Evolutionary conservation across 1,140 invertebrate species (phyloP), one percentile per base, ranked within the genome.

Genomic region (Acromyrmex echinatior): DNA sequence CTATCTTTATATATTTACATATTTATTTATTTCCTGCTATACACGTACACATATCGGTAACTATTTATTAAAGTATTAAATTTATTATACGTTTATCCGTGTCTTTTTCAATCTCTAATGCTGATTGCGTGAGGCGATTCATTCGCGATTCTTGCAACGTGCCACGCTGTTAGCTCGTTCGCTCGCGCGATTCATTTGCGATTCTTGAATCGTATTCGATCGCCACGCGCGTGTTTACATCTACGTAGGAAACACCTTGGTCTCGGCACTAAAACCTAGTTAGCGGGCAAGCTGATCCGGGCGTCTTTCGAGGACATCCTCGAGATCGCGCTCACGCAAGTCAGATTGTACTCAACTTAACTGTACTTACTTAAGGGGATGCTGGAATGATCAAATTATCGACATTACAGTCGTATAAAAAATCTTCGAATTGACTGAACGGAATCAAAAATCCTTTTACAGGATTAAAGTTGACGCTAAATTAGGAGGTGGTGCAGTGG

Each of bases 221-320:
- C 39, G 25, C 31, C 56, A 62, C 56, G 39, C 73, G 45, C 51
- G 18, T 88, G 63, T 89, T 89, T 80, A 89, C 87, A 56, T 88
- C 53, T 53, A 86, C 76, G 82, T 89, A 86, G 88, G 87, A 89
- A 88, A 89, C 76, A 90, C 70, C 87, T 87, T 85, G 76, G 71
- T 76, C 65, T 62, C 86, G 88, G 60, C 87, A 92, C 58, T 70
- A 78, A 90, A 92, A 91, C 90, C 90, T 35, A 91, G 73, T 87
- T 92, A 85, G 28, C 71, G 74, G 49, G 3, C 65, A 45, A 79
- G 39, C 31, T 25, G 39, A n/a, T 21, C 51, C 31, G 31, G 49
- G 74, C 85, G 63, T 79, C 31, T 70, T 39, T 63, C 86, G 88
- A 88, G 80, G 79, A 86, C 84, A 66, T 86, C 70, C 68, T 87